Base-by-base conservation (phyloP, 2,113 vertebrate genomes). In the Callaeas wilsoni region DNA sequence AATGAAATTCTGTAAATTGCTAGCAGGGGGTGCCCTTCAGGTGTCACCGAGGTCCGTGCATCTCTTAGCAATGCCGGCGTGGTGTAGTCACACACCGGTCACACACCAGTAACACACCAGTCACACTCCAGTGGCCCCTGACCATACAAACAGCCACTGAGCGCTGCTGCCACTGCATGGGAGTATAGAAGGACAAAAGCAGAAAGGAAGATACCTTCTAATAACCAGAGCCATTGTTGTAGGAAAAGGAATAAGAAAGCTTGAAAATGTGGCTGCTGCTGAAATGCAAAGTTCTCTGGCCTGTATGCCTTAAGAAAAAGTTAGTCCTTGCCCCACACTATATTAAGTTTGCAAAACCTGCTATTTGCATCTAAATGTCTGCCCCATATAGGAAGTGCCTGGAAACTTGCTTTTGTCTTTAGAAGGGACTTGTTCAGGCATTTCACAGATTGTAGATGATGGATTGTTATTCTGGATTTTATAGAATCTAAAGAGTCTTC, bases 111-210 rank as follows among this genome's bases (percentile, higher is more conserved):
- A 7, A 11, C 32, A 23, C 29, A 23, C 22, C 64, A 65, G 60
- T 63, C 13, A 32, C 62, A 39, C 37, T 14, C 50, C 52, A 55
- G 19, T 19, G 25, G 15, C 16, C 44, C n/a, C 53, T 64, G 44
- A 49, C 29, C 60, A 6, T 32, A 2, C 1, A 0, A 9, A 4
- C 29, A 46, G 52, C 37, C 12, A 3, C 10, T 27, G 47, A 47
- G 22, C 35, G 41, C 10, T 16, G 62, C 70, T 62, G 29, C 26
- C 62, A 29, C 21, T 76, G 4, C 32, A 55, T 15, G 41, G 15
- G 22, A 78, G 22, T 50, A 23, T 6, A 17, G 25, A 80, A 71
- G 35, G 26, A 33, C 52, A 55, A 49, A 84, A 59, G 64, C 35
- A 71, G 50, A 67, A 63, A 74, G 52, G 37, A 75, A n/a, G 27